phyloP scores from a whole-genome alignment of 2,113 vertebrate species.

The Malurus elegans region DNA sequence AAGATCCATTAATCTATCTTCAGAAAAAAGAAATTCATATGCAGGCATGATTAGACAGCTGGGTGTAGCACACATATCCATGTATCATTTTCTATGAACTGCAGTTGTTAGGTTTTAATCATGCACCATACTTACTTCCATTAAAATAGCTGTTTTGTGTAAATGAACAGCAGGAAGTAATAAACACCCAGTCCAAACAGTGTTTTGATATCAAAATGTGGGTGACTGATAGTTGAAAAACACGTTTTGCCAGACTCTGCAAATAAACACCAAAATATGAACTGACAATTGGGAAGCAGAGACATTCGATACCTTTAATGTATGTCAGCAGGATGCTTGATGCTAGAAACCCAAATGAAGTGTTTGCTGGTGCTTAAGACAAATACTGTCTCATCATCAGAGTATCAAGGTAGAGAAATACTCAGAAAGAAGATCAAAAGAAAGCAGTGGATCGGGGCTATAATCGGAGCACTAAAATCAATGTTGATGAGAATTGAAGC shows the following conservation, averaged over 20 bases:
- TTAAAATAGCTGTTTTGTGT: neutral
- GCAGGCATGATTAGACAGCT: neutral
- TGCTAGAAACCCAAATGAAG: constrained; percentile 19
- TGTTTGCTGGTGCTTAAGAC: constrained; percentile 9
- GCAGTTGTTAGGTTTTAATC: constrained; percentile 7
- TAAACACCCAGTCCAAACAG: neutral
- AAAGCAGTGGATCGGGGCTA: neutral
- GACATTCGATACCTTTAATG: neutral
- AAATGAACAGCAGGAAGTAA: constrained; percentile 19
- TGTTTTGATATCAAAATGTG: neutral
- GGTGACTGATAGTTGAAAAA: neutral
- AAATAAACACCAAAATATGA: constrained; percentile 48
- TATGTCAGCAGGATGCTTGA: neutral
- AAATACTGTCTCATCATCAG: constrained; percentile 3
- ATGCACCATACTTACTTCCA: neutral
- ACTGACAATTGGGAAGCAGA: constrained; percentile 31
- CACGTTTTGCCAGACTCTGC: neutral
- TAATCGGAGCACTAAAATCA: constrained; percentile 47
- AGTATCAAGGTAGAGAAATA: constrained; percentile 33
- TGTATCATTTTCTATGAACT: neutral
- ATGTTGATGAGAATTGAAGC: neutral
- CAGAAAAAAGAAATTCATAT: constrained; percentile 24
- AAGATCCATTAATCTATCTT: constrained; percentile 45
- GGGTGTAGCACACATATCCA: neutral
- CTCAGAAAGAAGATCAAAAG: constrained; percentile 49